A percentile compares a stretch with the other conserved stretches of the same genome.
Evolutionary conservation across 2,888 invertebrate genomes (phyloP).

Genomic region (Drosophila dives): DNA sequence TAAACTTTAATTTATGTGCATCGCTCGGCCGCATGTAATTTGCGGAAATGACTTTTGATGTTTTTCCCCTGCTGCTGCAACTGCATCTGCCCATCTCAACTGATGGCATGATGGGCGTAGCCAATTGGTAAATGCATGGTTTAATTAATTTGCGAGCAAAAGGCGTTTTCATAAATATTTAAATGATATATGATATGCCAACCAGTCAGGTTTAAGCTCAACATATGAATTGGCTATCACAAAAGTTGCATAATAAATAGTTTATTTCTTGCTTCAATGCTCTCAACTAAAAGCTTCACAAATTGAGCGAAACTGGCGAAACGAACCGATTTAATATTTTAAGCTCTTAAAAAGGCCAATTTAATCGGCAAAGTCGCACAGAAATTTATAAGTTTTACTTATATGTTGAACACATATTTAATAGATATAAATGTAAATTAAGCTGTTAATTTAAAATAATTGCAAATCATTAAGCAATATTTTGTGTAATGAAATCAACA

Average conservation of each 20-base stretch:
- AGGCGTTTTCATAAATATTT: conserved; percentile 66
- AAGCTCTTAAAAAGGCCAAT: not conserved
- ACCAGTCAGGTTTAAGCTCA: conserved; percentile 1
- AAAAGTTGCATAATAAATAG: conserved; percentile 16
- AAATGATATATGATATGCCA: conserved; percentile 29
- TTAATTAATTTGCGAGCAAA: conserved; percentile 69
- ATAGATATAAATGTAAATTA: no score
- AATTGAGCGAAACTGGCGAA: not conserved
- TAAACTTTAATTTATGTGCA: conserved; percentile 69
- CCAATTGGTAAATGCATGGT: conserved; percentile 55
- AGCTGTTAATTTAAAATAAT: not conserved
- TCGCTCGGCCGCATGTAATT: conserved; percentile 60
- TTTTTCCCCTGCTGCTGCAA: conserved; percentile 13
- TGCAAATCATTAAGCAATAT: not conserved
- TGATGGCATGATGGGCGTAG: conserved; percentile 36
- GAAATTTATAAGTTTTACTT: not conserved
- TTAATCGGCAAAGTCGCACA: not conserved
- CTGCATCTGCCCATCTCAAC: not conserved
- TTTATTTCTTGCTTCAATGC: not conserved
- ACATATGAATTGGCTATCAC: not conserved
- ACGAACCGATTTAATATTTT: not conserved
- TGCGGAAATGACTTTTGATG: conserved; percentile 74
- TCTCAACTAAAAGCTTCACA: not conserved
- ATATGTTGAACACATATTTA: not conserved
- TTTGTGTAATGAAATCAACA: not conserved